phyloP scores from a whole-genome alignment of 2,888 invertebrate genomes.

The Scelioninae gen. 1 region DNA sequence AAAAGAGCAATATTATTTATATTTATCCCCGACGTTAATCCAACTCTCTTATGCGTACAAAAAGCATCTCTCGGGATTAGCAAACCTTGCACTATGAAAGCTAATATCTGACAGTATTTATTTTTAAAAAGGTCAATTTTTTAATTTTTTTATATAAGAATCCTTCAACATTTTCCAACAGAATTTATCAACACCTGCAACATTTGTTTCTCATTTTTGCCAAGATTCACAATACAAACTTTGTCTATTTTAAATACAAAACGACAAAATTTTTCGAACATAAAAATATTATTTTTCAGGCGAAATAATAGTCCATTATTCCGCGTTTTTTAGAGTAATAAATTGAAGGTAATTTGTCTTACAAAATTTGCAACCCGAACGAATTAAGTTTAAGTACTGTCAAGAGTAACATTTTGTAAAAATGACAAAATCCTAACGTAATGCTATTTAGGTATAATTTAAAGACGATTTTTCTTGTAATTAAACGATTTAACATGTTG shows the following conservation, averaged over 20 bases:
- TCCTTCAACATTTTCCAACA: neutral
- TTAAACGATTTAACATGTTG: neutral
- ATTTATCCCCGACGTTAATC: constrained; percentile 16
- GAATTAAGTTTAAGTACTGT: neutral
- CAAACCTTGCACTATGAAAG: neutral
- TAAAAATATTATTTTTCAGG: too few species aligned
- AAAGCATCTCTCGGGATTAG: constrained; percentile 18
- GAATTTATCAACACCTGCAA: neutral
- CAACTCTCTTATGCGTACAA: constrained; percentile 23
- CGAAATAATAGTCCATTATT: too few species aligned
- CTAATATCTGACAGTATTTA: constrained; percentile 2
- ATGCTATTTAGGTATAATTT: neutral
- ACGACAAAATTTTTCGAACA: too few species aligned
- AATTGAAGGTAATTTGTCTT: neutral
- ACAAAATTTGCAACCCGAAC: neutral
- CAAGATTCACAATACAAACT: too few species aligned
- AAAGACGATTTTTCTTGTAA: too few species aligned
- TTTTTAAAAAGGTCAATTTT: neutral
- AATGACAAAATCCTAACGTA: neutral
- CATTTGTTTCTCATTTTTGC: too few species aligned
- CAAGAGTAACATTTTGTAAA: neutral
- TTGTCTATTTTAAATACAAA: too few species aligned
- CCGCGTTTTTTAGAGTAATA: neutral
- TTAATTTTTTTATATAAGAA: constrained; percentile 1
- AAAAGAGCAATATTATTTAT: constrained; percentile 16